phyloP scores from a whole-genome alignment of 2,113 vertebrate genomes.

The Probosciger aterrimus region DNA sequence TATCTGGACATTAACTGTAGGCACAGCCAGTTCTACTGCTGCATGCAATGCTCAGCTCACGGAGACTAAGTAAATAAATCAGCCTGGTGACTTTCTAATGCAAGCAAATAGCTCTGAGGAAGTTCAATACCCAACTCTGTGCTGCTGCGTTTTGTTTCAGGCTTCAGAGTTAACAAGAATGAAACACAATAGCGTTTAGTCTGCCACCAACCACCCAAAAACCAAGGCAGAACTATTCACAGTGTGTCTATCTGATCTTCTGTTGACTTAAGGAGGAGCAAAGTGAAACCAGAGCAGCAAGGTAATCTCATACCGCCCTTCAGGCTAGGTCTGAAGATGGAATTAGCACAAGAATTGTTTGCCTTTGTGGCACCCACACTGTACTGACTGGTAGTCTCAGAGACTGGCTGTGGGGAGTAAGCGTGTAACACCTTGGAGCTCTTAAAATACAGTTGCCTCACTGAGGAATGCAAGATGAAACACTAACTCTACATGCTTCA shows the following conservation, averaged over 20 bases:
- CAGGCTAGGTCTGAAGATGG: not conserved
- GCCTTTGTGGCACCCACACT: not conserved
- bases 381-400: not conserved
- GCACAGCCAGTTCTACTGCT: not conserved
- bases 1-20: not conserved
- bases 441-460: not conserved
- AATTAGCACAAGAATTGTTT: not conserved
- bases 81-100: not conserved
- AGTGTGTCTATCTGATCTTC: not conserved
- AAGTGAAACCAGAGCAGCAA: conserved; percentile 3
- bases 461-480: not conserved
- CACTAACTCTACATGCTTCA: not conserved
- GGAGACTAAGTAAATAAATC: not conserved
- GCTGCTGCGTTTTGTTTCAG: not conserved
- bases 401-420: not conserved
- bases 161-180: not conserved
- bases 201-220: not conserved
- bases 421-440: not conserved
- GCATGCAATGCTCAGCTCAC: not conserved
- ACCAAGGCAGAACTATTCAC: not conserved
- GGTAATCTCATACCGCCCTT: not conserved
- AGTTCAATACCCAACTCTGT: not conserved
- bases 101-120: not conserved
- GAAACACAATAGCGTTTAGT: not conserved
- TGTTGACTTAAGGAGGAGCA: not conserved